phyloP scores from a whole-genome alignment of 2,888 invertebrate genomes.

The Anthophora plumipes region DNA sequence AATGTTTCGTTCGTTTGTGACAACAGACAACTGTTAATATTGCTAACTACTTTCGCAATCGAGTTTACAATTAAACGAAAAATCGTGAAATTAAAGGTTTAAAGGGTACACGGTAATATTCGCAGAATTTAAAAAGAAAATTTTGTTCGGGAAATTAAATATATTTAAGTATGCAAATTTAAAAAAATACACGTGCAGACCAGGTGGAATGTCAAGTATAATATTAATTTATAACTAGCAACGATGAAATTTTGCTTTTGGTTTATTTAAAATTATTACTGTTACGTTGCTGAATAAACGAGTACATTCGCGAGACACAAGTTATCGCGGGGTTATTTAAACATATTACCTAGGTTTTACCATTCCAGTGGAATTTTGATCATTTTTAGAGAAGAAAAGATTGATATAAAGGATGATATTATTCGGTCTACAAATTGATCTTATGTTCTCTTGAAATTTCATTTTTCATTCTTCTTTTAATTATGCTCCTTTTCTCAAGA shows the following conservation, averaged over 20 bases:
- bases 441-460: too few relatives aligned
- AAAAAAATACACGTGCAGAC: background rate
- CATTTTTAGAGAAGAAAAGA: too few relatives aligned
- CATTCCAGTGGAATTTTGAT: too few relatives aligned
- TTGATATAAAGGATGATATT: too few relatives aligned
- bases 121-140: too few relatives aligned
- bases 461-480: too few relatives aligned
- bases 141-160: background rate
- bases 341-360: too few relatives aligned
- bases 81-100: background rate
- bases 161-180: background rate
- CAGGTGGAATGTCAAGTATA: background rate
- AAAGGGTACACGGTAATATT: background rate
- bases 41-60: background rate
- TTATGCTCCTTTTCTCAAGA: too few relatives aligned
- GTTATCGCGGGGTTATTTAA: too few relatives aligned
- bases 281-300: too few relatives aligned
- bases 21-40: background rate
- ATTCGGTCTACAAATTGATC: too few relatives aligned
- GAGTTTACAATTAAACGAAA: background rate
- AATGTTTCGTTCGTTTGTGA: background rate
- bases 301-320: too few relatives aligned
- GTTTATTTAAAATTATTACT: background rate
- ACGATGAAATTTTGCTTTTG: background rate
- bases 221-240: background rate